Percentiles rank a stretch among this genome's conserved stretches.
phyloP scores from a whole-genome alignment of 2,888 invertebrate genomes.

The Rhimphoctona megacephalus region DNA sequence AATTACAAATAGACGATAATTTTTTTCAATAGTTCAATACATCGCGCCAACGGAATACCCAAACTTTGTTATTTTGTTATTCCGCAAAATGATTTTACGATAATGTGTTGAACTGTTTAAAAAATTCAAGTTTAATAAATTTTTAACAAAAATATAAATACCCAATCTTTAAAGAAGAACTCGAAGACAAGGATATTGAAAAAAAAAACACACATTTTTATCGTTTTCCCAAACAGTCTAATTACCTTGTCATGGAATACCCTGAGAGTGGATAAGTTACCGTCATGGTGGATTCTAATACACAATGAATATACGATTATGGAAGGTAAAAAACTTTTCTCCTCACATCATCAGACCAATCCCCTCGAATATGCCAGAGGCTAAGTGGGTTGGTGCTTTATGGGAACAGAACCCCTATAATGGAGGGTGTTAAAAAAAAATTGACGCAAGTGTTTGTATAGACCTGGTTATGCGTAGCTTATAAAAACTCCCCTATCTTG shows the following conservation, averaged over 20 bases:
- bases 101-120: too few species aligned
- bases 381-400: constrained; percentile 61
- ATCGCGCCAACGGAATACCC: too few species aligned
- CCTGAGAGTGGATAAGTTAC: neutral
- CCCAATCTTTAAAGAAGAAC: too few species aligned
- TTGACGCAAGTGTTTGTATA: constrained; percentile 50
- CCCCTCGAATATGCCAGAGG: constrained; percentile 70
- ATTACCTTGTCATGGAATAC: neutral
- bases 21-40: too few species aligned
- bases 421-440: constrained; percentile 60
- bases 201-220: neutral
- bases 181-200: too few species aligned
- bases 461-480: constrained; percentile 43
- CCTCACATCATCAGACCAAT: constrained; percentile 77
- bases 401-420: constrained; percentile 47
- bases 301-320: constrained; percentile 20
- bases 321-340: constrained; percentile 77
- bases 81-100: too few species aligned
- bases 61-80: too few species aligned
- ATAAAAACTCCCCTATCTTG: constrained; percentile 67
- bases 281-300: constrained; percentile 15
- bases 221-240: neutral
- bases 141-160: too few species aligned
- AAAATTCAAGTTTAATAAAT: too few species aligned
- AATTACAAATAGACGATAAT: too few species aligned